Evolutionary conservation across 2,113 vertebrate genomes (phyloP).

Genomic region (Odobenus rosmarus): DNA sequence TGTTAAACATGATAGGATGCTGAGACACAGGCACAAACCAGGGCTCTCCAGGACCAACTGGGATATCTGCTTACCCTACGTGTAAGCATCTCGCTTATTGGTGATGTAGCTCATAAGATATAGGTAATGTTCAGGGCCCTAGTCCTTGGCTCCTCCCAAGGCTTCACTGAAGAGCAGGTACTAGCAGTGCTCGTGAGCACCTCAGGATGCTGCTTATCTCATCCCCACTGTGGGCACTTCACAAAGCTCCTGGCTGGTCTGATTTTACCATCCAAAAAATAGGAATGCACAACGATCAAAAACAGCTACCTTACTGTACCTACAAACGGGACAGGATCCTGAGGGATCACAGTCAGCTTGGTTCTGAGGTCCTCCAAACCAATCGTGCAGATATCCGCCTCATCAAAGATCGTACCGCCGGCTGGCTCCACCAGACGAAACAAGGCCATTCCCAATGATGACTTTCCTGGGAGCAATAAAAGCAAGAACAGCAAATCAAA

Average conservation of each 20-base stretch:
- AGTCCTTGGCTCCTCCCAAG: neutral
- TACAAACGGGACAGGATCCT: conserved; percentile 90
- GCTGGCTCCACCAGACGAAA: conserved; percentile 88
- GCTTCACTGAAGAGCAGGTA: neutral
- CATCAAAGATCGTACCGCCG: conserved; percentile 86
- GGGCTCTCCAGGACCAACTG: neutral
- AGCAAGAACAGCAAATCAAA: neutral
- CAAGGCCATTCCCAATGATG: conserved; percentile 87
- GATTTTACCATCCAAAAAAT: neutral
- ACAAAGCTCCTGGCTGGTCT: neutral
- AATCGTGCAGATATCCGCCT: conserved; percentile 83
- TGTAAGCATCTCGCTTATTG: neutral
- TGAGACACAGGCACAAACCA: neutral
- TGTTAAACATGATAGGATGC: neutral
- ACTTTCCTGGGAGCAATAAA: conserved; percentile 86
- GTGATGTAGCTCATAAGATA: neutral
- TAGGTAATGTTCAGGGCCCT: neutral
- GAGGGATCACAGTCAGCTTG: conserved; percentile 90
- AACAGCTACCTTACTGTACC: conserved; percentile 89
- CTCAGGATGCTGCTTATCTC: neutral
- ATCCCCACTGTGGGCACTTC: neutral
- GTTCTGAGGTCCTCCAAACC: conserved; percentile 88
- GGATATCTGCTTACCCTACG: neutral
- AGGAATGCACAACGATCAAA: conserved; percentile 37
- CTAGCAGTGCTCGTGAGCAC: neutral